These are phyloP conservation scores for Limnephilus lunatus DNA, from an alignment of 2,888 invertebrate genomes.

Conservation along the genomic window DNA sequence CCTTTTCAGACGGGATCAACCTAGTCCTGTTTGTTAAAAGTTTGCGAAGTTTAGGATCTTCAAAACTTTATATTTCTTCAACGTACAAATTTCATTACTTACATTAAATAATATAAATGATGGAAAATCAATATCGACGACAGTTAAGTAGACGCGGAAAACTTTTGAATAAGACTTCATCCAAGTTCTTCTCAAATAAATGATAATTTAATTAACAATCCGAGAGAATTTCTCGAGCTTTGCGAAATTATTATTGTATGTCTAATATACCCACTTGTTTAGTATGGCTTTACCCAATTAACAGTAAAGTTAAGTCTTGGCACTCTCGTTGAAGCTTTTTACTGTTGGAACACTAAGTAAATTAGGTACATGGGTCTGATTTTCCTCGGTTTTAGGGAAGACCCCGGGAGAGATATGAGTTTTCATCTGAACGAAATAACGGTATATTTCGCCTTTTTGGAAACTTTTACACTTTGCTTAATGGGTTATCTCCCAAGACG, in stretches of 20 bases:
- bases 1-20: background rate
- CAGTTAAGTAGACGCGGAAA: background rate
- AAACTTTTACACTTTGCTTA: slow-evolving; percentile 23
- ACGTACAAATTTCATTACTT: background rate
- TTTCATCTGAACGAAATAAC: background rate
- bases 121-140: background rate
- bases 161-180: background rate
- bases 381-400: background rate
- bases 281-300: background rate
- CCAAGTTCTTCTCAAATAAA: background rate
- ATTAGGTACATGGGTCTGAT: background rate
- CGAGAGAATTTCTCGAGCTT: background rate
- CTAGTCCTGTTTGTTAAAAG: background rate
- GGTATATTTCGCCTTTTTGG: slow-evolving; percentile 17
- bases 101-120: background rate
- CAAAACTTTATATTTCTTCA: background rate
- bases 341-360: background rate
- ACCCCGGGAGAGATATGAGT: background rate
- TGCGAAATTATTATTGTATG: background rate
- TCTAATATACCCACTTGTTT: background rate
- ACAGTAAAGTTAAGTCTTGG: background rate
- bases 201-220: background rate
- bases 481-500: slow-evolving; percentile 9
- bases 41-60: background rate
- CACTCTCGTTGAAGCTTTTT: background rate